A percentile compares a stretch with the other conserved stretches of the same genome.
These are phyloP conservation scores for Chiroxiphia lanceolata DNA, from an alignment of 2,797 vertebrate species.

Conservation along the genomic window DNA sequence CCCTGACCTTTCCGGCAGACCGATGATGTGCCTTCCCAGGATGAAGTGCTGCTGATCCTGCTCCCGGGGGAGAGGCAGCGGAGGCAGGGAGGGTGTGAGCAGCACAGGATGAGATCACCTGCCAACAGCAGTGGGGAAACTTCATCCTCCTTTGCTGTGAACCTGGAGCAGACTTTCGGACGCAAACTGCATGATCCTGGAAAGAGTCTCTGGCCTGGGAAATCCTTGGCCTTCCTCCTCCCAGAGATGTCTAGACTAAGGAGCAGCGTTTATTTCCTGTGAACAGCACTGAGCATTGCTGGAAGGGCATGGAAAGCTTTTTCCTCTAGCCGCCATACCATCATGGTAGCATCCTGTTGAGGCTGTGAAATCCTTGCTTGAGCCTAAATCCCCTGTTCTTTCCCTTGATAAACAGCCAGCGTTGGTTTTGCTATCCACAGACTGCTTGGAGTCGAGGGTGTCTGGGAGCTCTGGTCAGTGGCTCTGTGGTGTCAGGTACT, in stretches of 20 bases:
- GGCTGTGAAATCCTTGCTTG: background rate
- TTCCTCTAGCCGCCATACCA: background rate
- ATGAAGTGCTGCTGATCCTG: slow-evolving; percentile 40
- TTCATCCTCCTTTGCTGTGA: slow-evolving; percentile 37
- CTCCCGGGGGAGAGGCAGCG: background rate
- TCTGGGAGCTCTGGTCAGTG: background rate
- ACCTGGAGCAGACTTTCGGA: slow-evolving; percentile 51
- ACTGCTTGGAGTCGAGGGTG: background rate
- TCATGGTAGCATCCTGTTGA: background rate
- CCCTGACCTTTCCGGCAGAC: slow-evolving; percentile 42
- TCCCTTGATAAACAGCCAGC: background rate
- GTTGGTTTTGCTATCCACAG: background rate
- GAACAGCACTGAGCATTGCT: background rate
- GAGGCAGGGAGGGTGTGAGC: slow-evolving; percentile 43
- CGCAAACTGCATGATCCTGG: slow-evolving; percentile 39
- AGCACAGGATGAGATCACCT: slow-evolving; percentile 64
- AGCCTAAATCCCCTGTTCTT: background rate
- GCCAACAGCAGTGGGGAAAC: slow-evolving; percentile 53
- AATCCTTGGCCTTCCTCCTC: slow-evolving; percentile 12
- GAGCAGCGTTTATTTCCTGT: slow-evolving; percentile 5
- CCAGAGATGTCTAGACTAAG: slow-evolving; percentile 36
- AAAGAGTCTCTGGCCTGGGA: slow-evolving; percentile 48
- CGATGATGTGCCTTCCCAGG: background rate
- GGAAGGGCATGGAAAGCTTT: background rate
- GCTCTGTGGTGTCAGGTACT: background rate